A percentile compares a stretch with the other conserved stretches of the same genome.
These are phyloP conservation scores for Corapipo altera DNA, from an alignment of 2,113 vertebrate species.

Conservation along the genomic window DNA sequence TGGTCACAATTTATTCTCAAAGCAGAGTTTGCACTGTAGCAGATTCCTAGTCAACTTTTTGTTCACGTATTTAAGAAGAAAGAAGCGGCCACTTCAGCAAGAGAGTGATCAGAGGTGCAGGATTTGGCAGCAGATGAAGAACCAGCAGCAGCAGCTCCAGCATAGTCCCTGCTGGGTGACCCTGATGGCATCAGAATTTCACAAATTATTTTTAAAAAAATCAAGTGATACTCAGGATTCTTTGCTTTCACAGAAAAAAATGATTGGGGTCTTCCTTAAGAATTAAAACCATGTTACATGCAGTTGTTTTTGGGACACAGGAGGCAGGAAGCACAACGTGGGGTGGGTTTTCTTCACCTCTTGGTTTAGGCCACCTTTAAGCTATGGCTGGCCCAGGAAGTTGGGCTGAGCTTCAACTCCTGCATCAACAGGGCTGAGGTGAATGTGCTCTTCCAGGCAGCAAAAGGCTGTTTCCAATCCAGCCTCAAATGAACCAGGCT, in stretches of 20 bases:
- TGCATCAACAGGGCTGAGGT: not conserved
- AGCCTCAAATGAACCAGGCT: not conserved
- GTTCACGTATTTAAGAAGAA: not conserved
- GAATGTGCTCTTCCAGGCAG: not conserved
- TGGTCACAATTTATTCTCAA: not conserved
- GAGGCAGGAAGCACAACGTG: not conserved
- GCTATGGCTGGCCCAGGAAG: not conserved
- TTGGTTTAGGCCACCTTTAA: not conserved
- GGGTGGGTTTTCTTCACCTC: not conserved
- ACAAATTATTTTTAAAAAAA: not conserved
- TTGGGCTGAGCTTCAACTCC: not conserved
- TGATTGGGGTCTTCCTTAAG: not conserved
- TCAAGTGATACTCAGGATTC: not conserved
- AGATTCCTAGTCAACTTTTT: not conserved
- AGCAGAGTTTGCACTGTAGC: not conserved
- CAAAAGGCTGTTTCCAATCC: not conserved
- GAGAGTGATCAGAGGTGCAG: not conserved
- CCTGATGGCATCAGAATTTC: not conserved
- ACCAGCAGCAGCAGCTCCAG: not conserved
- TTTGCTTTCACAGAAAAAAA: not conserved
- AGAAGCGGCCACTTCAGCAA: not conserved
- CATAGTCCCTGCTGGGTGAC: not conserved
- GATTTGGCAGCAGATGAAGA: not conserved
- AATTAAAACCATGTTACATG: not conserved
- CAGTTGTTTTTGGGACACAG: not conserved